phyloP scores from a whole-genome alignment of 2,797 vertebrate species.

The Acrossocheilus wenchowensis region DNA sequence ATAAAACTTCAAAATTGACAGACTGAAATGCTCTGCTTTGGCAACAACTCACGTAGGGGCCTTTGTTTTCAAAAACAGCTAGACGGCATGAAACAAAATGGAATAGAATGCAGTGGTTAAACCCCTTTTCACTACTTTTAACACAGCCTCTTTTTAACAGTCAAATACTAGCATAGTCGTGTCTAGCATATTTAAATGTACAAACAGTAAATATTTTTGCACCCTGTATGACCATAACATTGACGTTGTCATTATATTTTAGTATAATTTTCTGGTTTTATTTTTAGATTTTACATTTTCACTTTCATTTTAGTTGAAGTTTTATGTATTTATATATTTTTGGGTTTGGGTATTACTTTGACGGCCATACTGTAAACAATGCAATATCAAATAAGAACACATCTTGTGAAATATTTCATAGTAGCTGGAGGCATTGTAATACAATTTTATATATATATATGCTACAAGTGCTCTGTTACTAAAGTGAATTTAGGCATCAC shows the following conservation, averaged over 20 bases:
- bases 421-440: background rate
- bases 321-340: too few species aligned
- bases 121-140: background rate
- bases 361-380: too few species aligned
- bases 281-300: too few species aligned
- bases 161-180: too few species aligned
- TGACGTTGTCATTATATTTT: background rate
- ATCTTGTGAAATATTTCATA: background rate
- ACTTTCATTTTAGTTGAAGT: too few species aligned
- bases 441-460: too few species aligned
- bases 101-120: background rate
- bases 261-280: too few species aligned
- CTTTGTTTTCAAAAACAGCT: background rate
- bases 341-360: too few species aligned
- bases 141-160: background rate
- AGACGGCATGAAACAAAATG: background rate
- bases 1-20: background rate
- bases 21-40: background rate
- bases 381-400: background rate
- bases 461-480: too few species aligned
- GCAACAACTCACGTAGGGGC: background rate
- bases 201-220: background rate
- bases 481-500: too few species aligned
- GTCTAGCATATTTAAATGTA: background rate
- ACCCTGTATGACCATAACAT: background rate